Evolutionary conservation across 1,140 invertebrate genomes (phyloP).

Genomic region (Dreissena rostriformis): DNA sequence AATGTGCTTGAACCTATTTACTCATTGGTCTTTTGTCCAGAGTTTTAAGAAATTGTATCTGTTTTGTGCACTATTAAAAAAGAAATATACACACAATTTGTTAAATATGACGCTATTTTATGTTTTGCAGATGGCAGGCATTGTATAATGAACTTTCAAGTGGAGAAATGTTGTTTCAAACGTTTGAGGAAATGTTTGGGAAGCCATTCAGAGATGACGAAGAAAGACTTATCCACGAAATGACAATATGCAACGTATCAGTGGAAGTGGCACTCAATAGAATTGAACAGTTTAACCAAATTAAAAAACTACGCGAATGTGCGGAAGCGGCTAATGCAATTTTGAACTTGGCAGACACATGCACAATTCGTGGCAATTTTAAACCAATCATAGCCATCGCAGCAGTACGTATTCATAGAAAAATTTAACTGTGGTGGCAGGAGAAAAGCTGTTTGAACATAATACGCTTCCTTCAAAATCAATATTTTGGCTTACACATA

Average conservation of each 20-base stretch:
- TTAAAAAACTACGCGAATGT: constrained; percentile 20
- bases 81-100: no score
- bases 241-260: background rate
- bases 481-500: constrained; percentile 3
- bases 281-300: constrained; percentile 28
- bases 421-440: background rate
- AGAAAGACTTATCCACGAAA: constrained; percentile 18
- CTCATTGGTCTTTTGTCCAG: no score
- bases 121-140: constrained; percentile 8
- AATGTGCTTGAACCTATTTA: no score
- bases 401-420: background rate
- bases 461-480: background rate
- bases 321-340: constrained; percentile 22
- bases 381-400: constrained; percentile 14
- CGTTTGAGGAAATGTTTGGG: constrained; percentile 21
- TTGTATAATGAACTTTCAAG: constrained; percentile 1
- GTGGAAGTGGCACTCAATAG: background rate
- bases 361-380: constrained; percentile 25
- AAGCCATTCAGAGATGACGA: constrained; percentile 2
- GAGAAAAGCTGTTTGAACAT: background rate
- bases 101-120: no score
- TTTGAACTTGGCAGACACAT: constrained; percentile 1
- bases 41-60: no score
- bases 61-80: no score
- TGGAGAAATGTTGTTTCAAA: constrained; percentile 11